Percentiles rank a stretch among this genome's conserved stretches.
phyloP scores from a whole-genome alignment of 2,797 vertebrate genomes.

The Phrynocephalus forsythii region DNA sequence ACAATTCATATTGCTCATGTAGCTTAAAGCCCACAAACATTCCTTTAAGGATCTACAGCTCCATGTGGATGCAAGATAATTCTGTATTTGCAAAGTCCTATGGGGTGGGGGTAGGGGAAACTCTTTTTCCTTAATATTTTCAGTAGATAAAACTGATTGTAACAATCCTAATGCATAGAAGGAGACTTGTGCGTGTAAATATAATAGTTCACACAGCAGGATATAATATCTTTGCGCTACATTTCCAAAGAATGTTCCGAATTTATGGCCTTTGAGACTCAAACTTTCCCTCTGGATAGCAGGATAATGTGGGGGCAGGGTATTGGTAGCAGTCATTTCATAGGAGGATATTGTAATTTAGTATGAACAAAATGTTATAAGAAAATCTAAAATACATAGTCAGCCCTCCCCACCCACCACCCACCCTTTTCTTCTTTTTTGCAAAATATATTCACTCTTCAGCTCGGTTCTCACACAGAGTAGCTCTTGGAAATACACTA shows the following conservation, averaged over 20 bases:
- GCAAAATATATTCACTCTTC: neutral
- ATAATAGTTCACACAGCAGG: slow-evolving; percentile 53
- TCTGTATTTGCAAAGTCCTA: slow-evolving; percentile 60
- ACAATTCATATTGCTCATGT: slow-evolving; percentile 43
- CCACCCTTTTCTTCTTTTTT: neutral
- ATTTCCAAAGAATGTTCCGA: slow-evolving; percentile 67
- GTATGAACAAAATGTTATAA: slow-evolving; percentile 64
- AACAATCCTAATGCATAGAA: slow-evolving; percentile 41
- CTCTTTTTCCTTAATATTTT: slow-evolving; percentile 52
- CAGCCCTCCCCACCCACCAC: neutral
- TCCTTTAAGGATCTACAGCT: slow-evolving; percentile 53
- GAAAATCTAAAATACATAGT: slow-evolving; percentile 43
- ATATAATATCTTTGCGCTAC: slow-evolving; percentile 65
- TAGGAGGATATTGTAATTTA: slow-evolving; percentile 41
- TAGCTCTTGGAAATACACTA: slow-evolving; percentile 78
- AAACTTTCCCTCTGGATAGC: slow-evolving; percentile 50
- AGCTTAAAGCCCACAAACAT: slow-evolving; percentile 41
- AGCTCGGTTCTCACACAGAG: slow-evolving; percentile 59
- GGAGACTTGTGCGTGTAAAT: slow-evolving; percentile 54
- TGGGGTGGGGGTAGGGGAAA: slow-evolving; percentile 59
- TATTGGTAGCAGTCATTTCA: slow-evolving; percentile 33
- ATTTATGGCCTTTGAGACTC: slow-evolving; percentile 71
- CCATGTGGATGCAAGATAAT: slow-evolving; percentile 63
- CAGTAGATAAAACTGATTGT: slow-evolving; percentile 21
- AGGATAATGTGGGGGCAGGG: slow-evolving; percentile 47